Evolutionary conservation across 2,113 vertebrate species (phyloP).

Genomic region (Aptenodytes forsteri): DNA sequence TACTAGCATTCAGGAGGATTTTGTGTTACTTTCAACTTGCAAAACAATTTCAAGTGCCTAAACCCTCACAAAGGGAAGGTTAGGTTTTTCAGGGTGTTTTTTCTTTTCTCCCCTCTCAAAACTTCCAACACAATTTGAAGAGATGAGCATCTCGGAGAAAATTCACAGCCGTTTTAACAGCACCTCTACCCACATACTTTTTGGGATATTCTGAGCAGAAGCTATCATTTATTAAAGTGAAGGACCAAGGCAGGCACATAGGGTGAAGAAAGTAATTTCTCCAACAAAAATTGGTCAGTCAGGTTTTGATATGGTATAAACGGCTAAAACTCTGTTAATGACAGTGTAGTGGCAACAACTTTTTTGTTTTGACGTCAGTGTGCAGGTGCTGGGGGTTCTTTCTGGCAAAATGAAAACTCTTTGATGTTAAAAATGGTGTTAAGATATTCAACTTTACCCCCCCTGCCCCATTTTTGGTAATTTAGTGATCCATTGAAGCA

Average conservation of each 20-base stretch:
- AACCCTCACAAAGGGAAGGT: neutral
- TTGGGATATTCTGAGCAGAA: neutral
- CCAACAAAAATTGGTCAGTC: neutral
- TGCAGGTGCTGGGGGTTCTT: neutral
- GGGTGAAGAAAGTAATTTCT: neutral
- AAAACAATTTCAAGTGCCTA: neutral
- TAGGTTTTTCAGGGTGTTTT: neutral
- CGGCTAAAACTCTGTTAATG: neutral
- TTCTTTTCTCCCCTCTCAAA: neutral
- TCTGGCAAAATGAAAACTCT: neutral
- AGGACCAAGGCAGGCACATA: neutral
- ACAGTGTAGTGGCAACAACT: neutral
- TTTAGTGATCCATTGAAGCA: neutral
- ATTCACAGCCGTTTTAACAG: neutral
- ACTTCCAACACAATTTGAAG: neutral
- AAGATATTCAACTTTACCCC: neutral
- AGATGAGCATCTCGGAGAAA: neutral
- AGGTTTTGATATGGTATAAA: neutral
- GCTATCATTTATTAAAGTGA: neutral
- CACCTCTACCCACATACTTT: neutral
- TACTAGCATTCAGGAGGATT: neutral
- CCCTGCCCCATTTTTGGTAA: neutral
- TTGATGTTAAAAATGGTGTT: neutral
- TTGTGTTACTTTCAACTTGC: neutral
- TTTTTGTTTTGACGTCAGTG: neutral